These are phyloP conservation scores for Phalacrocorax carbo DNA, from an alignment of 2,113 vertebrate species.

Conservation along the genomic window DNA sequence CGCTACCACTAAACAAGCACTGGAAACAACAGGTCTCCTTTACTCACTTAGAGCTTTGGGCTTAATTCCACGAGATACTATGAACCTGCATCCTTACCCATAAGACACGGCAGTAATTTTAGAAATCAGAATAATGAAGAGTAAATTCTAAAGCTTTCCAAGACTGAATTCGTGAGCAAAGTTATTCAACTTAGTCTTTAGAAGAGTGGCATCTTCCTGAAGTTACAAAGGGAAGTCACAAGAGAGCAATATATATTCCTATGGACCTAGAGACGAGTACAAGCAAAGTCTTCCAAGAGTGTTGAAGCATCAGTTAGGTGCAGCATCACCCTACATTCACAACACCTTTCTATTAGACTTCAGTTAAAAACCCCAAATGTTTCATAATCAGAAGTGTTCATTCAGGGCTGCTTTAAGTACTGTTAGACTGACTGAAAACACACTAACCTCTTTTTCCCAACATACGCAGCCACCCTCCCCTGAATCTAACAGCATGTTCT, in stretches of 20 bases:
- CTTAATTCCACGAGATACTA: not conserved
- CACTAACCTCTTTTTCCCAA: not conserved
- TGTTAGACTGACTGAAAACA: not conserved
- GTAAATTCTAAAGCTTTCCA: not conserved
- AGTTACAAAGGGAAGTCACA: not conserved
- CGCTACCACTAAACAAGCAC: not conserved
- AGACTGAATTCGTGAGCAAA: not conserved
- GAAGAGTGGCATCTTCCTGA: not conserved
- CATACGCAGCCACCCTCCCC: not conserved
- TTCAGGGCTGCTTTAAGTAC: not conserved
- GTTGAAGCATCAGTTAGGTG: not conserved
- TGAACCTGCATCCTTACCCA: not conserved
- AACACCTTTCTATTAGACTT: not conserved
- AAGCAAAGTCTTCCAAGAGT: not conserved
- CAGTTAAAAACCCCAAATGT: not conserved
- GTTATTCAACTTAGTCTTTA: not conserved
- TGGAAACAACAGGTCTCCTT: not conserved
- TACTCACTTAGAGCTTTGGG: not conserved
- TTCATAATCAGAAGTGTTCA: not conserved
- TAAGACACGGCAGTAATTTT: rapidly evolving
- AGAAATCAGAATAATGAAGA: not conserved
- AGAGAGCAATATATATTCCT: not conserved
- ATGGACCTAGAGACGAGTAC: not conserved
- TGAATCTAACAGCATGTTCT: rapidly evolving
- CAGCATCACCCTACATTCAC: not conserved